phyloP scores from a whole-genome alignment of 1,140 invertebrate species.

The Neuroterus valhalla region DNA sequence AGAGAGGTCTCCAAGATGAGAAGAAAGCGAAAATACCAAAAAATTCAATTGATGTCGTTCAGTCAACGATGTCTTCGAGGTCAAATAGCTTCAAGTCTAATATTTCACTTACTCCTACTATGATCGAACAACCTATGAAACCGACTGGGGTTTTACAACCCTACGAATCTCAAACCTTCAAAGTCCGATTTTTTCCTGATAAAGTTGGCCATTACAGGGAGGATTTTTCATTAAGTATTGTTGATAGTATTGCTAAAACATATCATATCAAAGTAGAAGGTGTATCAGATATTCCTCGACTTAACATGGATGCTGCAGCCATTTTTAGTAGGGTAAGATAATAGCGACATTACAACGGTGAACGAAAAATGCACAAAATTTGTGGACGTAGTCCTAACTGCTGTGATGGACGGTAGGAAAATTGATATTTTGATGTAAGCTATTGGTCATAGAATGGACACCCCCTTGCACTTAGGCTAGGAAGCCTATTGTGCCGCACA shows the following conservation, averaged over 20 bases:
- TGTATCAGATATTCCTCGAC: conserved; percentile 52
- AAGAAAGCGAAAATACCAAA: not conserved
- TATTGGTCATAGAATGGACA: too few relatives aligned
- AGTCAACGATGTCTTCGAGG: not conserved
- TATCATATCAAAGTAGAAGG: conserved; percentile 55
- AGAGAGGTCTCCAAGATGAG: not conserved
- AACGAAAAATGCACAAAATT: too few relatives aligned
- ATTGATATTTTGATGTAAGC: too few relatives aligned
- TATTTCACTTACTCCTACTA: not conserved
- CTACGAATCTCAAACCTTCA: conserved; percentile 51
- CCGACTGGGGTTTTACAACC: conserved; percentile 57
- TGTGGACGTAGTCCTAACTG: too few relatives aligned
- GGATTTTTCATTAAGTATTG: conserved; percentile 50
- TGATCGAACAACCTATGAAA: conserved; percentile 48
- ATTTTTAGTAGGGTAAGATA: conserved; percentile 57
- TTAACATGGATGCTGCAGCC: conserved; percentile 53
- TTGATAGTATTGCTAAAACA: conserved; percentile 41
- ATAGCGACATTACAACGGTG: too few relatives aligned
- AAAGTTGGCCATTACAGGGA: conserved; percentile 45
- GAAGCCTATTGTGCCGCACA: too few relatives aligned
- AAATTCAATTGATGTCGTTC: not conserved
- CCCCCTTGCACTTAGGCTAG: too few relatives aligned
- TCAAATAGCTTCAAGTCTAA: not conserved
- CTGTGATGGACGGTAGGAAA: too few relatives aligned
- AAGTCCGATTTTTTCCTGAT: conserved; percentile 55